A percentile compares a stretch with the other conserved stretches of the same genome.
Conservation (phyloP, 2,888 invertebrate genomes). For the Myopa tessellatipennis region DNA sequence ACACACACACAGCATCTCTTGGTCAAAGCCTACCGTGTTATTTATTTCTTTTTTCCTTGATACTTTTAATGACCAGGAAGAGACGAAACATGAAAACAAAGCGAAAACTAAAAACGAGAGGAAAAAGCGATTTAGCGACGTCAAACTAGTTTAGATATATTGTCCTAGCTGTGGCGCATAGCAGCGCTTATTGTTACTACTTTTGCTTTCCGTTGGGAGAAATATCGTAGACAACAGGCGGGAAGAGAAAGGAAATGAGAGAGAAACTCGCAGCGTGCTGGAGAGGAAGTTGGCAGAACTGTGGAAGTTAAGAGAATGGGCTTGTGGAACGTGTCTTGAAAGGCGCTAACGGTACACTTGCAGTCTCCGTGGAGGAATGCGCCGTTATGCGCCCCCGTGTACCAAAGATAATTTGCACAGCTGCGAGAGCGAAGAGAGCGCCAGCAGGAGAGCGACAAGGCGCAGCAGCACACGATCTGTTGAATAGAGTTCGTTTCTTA, state of each 20-base stretch:
- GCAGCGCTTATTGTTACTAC: conserved; percentile 26
- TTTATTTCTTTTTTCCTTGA: conserved; percentile 3
- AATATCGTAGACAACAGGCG: background rate
- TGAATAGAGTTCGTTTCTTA: conserved; percentile 27
- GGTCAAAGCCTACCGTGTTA: conserved; percentile 22
- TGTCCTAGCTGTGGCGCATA: conserved; percentile 19
- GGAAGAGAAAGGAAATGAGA: background rate
- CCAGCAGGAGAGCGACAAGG: background rate
- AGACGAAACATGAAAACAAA: conserved; percentile 27
- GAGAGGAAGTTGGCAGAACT: background rate
- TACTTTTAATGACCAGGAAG: conserved; percentile 47
- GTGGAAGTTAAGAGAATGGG: background rate
- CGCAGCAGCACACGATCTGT: conserved; percentile 6
- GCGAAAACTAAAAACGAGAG: conserved; percentile 14
- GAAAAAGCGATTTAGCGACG: conserved; percentile 11
- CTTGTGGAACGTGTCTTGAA: conserved; percentile 26
- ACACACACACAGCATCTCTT: conserved; percentile 24
- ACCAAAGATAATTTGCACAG: conserved; percentile 17
- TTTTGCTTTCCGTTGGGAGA: conserved; percentile 43
- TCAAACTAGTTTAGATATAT: conserved; percentile 23
- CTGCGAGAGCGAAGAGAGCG: background rate
- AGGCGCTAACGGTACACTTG: conserved; percentile 37
- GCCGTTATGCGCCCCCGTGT: conserved; percentile 38
- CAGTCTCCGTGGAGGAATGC: conserved; percentile 23
- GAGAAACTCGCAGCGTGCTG: background rate